Evolutionary conservation across 2,113 vertebrate genomes (phyloP).

Genomic region (Perca schrenkii): DNA sequence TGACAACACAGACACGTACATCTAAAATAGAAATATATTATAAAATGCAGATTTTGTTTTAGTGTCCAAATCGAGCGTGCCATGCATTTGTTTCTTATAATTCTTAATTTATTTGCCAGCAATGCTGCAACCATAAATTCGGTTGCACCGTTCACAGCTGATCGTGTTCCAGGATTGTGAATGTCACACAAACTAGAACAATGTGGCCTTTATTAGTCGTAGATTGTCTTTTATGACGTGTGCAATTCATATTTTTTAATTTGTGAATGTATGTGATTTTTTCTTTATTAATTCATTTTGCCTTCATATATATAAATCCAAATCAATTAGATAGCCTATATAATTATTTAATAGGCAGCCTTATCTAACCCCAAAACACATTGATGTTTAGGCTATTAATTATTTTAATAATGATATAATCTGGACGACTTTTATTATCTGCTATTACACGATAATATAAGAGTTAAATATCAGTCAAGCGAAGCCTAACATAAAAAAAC

Average conservation of each 20-base stretch:
- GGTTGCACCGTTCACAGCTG: background rate
- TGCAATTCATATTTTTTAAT: background rate
- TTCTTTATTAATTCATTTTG: background rate
- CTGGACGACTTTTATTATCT: background rate
- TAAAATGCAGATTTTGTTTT: slow-evolving; percentile 5
- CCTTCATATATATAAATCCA: background rate
- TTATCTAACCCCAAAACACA: background rate
- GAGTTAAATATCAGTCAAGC: background rate
- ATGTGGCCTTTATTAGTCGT: slow-evolving; percentile 3
- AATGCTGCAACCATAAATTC: background rate
- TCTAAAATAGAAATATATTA: slow-evolving; percentile 3
- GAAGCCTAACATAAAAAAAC: background rate
- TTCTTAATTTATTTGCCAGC: background rate
- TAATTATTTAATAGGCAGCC: background rate
- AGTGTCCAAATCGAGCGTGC: background rate
- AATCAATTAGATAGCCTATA: background rate
- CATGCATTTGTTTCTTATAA: background rate
- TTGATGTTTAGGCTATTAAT: background rate
- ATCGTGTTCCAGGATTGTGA: background rate
- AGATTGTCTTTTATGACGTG: slow-evolving; percentile 5
- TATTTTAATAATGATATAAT: background rate
- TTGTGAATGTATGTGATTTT: background rate
- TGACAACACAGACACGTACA: background rate
- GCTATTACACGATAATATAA: too few species aligned
- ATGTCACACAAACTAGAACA: background rate